Base-by-base conservation (phyloP, 2,113 vertebrate species). In the Centrocercus urophasianus region DNA sequence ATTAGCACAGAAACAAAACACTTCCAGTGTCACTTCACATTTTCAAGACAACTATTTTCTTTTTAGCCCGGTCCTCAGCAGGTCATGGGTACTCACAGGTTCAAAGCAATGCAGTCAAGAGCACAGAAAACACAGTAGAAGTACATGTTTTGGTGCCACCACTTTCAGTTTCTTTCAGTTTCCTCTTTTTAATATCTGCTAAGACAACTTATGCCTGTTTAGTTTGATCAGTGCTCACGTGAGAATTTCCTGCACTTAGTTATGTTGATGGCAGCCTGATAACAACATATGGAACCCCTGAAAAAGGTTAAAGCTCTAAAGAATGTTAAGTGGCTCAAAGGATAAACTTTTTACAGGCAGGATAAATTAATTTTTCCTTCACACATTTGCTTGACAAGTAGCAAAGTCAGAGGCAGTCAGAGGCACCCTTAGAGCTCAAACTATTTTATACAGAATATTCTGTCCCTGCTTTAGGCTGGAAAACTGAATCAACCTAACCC, bases 11-110 rank as follows among this genome's bases (percentile, higher is more conserved):
- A 97, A 96, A 94, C 91, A 91, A 95, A 93, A 83, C 86, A 52
- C 93, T 97, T 94, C 90, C 96, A 91, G 94, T 88, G 96, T 96
- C 97, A 95, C 91, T 97, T 97, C 25, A 34, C 71, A 96, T 97
- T 97, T 97, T 81, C 76, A 67, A 95, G 96, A 96, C 84, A 92
- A 89, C 88, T 90, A 81, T 91, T 93, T 91, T 91, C 71, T 76
- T 88, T 93, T 70, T 83, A 92, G 72, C 57, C 40, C 5, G 34
- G 52, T 80, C 83, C 56, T 74, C 77, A 38, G 77, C 50, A 25
- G 75, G 28, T 40, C 43, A 72, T 63, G 34, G 65, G 57, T 4
- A 22, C 21, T 6, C 30, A 82, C 25, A 70, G 52, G 59, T 27
- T 91, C 73, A 79, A 84, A 74, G 63, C 48, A 75, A 63, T 6